These are phyloP conservation scores for Phengaris arion DNA, from an alignment of 2,888 invertebrate species.

Conservation along the genomic window DNA sequence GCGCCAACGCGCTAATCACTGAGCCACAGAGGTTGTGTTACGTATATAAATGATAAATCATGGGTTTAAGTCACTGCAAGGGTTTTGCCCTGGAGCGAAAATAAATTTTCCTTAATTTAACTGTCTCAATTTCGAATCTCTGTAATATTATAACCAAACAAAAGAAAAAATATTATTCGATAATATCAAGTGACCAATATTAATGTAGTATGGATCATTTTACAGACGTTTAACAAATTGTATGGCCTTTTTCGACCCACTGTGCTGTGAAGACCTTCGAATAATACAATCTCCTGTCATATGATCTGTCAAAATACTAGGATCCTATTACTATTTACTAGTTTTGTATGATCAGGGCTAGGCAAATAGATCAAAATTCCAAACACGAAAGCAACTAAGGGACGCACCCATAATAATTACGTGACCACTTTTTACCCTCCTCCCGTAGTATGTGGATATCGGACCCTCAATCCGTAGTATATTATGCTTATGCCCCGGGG, in stretches of 20 bases:
- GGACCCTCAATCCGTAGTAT: no score
- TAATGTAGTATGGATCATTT: background rate
- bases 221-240: background rate
- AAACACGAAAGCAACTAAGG: no score
- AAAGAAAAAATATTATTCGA: background rate
- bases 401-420: no score
- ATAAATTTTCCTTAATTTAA: background rate
- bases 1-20: no score
- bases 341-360: background rate
- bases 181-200: background rate
- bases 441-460: no score
- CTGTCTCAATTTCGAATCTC: background rate
- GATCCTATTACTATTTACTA: background rate
- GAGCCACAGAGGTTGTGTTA: no score
- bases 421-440: no score
- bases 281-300: background rate
- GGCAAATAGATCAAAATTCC: no score
- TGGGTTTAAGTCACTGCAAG: background rate
- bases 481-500: no score
- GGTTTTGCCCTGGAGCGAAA: slow-evolving; percentile 21
- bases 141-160: background rate
- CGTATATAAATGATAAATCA: background rate
- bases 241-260: background rate
- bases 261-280: background rate
- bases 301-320: background rate